phyloP scores from a whole-genome alignment of 2,797 vertebrate genomes.

The Myotis pilosus region DNA sequence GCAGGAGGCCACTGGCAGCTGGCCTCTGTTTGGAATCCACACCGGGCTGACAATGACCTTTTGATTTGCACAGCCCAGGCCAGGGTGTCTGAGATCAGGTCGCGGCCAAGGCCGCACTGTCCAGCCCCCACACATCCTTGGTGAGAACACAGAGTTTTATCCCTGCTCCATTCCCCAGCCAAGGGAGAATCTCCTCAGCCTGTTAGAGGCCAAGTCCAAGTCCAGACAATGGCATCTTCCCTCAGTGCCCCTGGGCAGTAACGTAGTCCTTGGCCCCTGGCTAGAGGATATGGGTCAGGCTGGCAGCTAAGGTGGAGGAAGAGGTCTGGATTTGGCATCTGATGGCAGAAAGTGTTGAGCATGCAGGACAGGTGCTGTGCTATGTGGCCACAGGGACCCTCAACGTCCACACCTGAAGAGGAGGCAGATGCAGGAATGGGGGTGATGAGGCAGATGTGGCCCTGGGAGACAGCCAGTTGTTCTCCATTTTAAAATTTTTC shows the following conservation, averaged over 20 bases:
- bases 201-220: conserved; percentile 30
- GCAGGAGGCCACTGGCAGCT: not conserved
- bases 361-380: not conserved
- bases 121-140: not conserved
- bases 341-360: too few species aligned
- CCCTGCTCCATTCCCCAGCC: not conserved
- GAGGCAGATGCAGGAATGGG: not conserved
- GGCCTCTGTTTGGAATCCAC: conserved; percentile 17
- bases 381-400: not conserved
- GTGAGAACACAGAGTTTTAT: conserved; percentile 26
- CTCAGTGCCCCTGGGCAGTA: not conserved
- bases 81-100: conserved; percentile 14
- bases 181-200: not conserved
- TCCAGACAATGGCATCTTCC: not conserved
- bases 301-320: not conserved
- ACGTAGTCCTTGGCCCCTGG: not conserved
- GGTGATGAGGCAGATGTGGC: too few species aligned
- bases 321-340: too few species aligned
- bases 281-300: not conserved
- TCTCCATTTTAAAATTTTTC: not conserved
- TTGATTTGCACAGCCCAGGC: conserved; percentile 35
- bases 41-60: conserved; percentile 52
- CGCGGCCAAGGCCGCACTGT: conserved; percentile 50
- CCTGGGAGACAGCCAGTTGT: not conserved
- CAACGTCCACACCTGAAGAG: not conserved